A percentile compares a stretch with the other conserved stretches of the same genome.
Conservation (phyloP, 2,888 invertebrate species). For the Drosophila monieri region DNA sequence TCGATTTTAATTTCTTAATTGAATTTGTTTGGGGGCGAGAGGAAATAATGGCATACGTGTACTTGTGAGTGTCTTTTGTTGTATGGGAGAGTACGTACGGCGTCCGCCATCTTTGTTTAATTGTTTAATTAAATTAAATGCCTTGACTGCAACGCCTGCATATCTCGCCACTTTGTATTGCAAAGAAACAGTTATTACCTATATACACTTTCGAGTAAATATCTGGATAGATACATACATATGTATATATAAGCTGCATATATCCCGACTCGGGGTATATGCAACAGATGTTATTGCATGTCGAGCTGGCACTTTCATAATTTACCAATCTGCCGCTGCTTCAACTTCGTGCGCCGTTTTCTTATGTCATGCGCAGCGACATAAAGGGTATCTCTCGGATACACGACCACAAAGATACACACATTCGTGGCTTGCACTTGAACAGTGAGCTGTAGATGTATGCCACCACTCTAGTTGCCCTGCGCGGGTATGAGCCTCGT, state of each 20-base stretch:
- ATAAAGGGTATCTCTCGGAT: slow-evolving; percentile 36
- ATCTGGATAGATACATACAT: background rate
- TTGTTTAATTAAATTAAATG: slow-evolving; percentile 82
- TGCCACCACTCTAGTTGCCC: background rate
- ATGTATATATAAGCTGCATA: slow-evolving; percentile 3
- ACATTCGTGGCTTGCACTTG: slow-evolving; percentile 26
- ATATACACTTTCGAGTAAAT: slow-evolving; percentile 10
- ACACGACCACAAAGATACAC: slow-evolving; percentile 11
- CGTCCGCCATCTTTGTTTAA: slow-evolving; percentile 72
- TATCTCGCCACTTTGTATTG: slow-evolving; percentile 25
- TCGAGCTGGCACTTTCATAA: slow-evolving; percentile 54
- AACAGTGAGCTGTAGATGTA: slow-evolving; percentile 27
- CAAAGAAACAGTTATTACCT: slow-evolving; percentile 3
- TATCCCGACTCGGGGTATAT: slow-evolving; percentile 36
- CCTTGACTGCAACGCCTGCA: slow-evolving; percentile 63
- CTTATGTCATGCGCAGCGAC: slow-evolving; percentile 70
- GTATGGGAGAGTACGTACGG: slow-evolving; percentile 20
- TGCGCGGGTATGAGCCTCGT: background rate
- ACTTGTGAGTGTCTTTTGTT: slow-evolving; percentile 1
- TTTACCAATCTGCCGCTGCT: slow-evolving; percentile 41
- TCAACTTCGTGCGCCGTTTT: slow-evolving; percentile 51
- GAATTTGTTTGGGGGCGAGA: slow-evolving; percentile 68
- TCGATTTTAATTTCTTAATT: slow-evolving; percentile 66
- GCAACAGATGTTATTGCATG: slow-evolving; percentile 72
- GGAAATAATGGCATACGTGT: slow-evolving; percentile 11